Evolutionary conservation across 2,113 vertebrate species (phyloP).

Genomic region (Otus sunia): DNA sequence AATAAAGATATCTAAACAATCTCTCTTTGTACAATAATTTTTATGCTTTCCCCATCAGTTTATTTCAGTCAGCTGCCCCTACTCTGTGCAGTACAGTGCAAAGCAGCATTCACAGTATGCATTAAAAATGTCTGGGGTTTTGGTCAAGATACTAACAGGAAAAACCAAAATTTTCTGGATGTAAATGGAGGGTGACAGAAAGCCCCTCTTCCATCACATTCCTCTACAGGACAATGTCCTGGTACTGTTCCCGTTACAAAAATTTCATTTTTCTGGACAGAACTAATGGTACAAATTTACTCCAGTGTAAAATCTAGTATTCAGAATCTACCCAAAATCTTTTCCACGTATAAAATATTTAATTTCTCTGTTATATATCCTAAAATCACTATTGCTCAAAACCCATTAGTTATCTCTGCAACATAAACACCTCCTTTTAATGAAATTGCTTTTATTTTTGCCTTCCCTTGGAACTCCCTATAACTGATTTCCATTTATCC

Average conservation of each 20-base stretch:
- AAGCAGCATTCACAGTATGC: neutral
- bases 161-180: neutral
- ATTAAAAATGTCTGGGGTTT: neutral
- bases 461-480: neutral
- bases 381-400: neutral
- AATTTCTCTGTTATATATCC: neutral
- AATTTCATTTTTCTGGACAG: neutral
- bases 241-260: neutral
- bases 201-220: neutral
- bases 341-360: neutral
- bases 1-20: slow-evolving; percentile 61
- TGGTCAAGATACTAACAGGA: neutral
- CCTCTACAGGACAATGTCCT: neutral
- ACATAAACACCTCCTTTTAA: neutral
- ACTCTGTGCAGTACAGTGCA: neutral
- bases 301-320: neutral
- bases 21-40: slow-evolving; percentile 14
- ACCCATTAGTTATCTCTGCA: neutral
- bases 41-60: neutral
- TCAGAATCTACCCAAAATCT: neutral
- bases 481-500: neutral
- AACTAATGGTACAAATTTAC: neutral
- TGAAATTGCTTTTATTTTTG: slow-evolving; percentile 7
- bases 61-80: neutral
- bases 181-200: neutral